These are phyloP conservation scores for Branchellion lobata DNA, from an alignment of 2,888 invertebrate genomes.

Conservation along the genomic window DNA sequence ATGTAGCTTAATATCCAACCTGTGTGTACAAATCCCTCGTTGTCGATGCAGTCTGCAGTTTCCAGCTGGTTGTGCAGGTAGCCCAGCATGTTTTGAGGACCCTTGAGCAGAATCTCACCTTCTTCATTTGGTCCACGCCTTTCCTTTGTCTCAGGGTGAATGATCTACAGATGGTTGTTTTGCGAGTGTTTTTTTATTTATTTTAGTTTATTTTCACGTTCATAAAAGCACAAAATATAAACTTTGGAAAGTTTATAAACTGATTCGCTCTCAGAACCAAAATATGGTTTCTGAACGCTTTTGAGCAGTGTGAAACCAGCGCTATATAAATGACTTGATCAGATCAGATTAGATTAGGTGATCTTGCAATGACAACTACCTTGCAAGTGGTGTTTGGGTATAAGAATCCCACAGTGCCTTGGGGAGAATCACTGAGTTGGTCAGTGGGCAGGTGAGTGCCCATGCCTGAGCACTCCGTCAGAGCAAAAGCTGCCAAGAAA, in stretches of 20 bases:
- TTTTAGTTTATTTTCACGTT: too few species aligned
- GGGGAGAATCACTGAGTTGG: neutral
- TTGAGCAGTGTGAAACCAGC: too few species aligned
- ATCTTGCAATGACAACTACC: too few species aligned
- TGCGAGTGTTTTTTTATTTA: too few species aligned
- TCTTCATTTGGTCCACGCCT: constrained; percentile 67
- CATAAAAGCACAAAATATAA: too few species aligned
- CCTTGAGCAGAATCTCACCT: constrained; percentile 78
- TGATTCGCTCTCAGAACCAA: too few species aligned
- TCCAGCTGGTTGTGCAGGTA: constrained; percentile 75
- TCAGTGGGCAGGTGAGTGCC: neutral
- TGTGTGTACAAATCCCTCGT: constrained; percentile 75
- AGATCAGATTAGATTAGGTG: too few species aligned
- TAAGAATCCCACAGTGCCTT: neutral
- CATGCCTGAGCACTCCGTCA: constrained; percentile 5
- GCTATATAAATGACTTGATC: too few species aligned
- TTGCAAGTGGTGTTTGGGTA: neutral
- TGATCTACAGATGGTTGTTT: constrained; percentile 36
- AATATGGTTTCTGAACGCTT: too few species aligned
- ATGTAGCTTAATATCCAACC: constrained; percentile 63
- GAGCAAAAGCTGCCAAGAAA: neutral
- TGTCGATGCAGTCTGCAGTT: constrained; percentile 69
- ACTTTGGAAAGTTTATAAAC: too few species aligned
- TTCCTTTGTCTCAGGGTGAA: constrained; percentile 64
- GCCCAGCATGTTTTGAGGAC: constrained; percentile 78